phyloP scores from a whole-genome alignment of 2,113 vertebrate species.

The Strix aluco region DNA sequence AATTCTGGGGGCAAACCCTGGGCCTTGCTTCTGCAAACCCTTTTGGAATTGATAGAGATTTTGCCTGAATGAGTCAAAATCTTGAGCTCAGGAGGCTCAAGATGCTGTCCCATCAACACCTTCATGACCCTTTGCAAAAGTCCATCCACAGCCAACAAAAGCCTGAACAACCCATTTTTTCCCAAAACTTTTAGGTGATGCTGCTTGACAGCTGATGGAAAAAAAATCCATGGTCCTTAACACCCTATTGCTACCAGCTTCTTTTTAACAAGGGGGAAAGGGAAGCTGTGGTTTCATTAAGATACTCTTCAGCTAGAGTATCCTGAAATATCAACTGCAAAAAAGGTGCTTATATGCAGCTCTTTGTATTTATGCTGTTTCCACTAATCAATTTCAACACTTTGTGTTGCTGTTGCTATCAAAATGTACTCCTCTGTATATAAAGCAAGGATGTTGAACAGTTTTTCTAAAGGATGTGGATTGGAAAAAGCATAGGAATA shows the following conservation, averaged over 20 bases:
- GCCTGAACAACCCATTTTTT: neutral
- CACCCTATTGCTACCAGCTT: neutral
- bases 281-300: neutral
- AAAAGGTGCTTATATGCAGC: neutral
- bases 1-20: neutral
- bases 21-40: neutral
- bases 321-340: neutral
- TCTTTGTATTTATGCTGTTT: neutral
- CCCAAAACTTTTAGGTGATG: neutral
- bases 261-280: neutral
- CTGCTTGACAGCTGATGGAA: neutral
- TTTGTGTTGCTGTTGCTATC: neutral
- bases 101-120: neutral
- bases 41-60: neutral
- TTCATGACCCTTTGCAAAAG: neutral
- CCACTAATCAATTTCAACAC: neutral
- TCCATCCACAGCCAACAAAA: neutral
- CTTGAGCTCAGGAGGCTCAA: neutral
- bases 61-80: neutral
- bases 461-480: neutral
- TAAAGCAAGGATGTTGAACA: neutral
- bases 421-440: neutral
- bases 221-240: neutral
- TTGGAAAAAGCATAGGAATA: neutral
- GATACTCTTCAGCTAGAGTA: neutral